These are phyloP conservation scores for Megalops atlanticus DNA, from an alignment of 2,113 vertebrate genomes.

Conservation along the genomic window DNA sequence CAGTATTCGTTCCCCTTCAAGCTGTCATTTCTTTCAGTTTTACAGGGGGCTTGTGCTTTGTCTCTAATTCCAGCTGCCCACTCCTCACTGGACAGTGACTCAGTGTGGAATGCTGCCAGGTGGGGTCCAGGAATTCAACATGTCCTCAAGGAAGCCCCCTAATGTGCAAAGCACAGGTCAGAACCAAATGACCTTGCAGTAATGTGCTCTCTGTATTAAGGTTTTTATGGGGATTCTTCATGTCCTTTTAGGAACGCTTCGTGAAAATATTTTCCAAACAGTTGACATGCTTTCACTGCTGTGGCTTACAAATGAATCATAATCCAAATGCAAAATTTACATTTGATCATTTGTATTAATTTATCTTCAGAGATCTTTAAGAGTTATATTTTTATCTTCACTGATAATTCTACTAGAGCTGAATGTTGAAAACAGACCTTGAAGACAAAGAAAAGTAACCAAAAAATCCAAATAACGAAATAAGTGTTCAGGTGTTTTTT, in stretches of 20 bases:
- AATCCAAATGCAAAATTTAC: background rate
- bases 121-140: background rate
- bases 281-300: background rate
- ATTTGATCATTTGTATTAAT: too few species aligned
- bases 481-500: too few species aligned
- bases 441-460: background rate
- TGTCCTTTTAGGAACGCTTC: background rate
- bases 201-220: background rate
- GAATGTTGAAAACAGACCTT: background rate
- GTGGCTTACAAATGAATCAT: background rate
- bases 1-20: background rate
- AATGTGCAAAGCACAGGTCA: background rate
- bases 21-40: constrained; percentile 1
- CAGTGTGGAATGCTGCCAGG: constrained; percentile 8
- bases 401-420: background rate
- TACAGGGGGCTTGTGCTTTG: too few species aligned
- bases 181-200: background rate
- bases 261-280: constrained; percentile 1
- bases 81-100: background rate
- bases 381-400: too few species aligned
- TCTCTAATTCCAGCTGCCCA: background rate
- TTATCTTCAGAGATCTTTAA: too few species aligned
- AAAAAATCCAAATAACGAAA: background rate
- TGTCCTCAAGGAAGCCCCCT: background rate
- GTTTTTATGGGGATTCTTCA: background rate